Conservation (phyloP, 2,888 invertebrate species). For the Emmelina monodactyla region DNA sequence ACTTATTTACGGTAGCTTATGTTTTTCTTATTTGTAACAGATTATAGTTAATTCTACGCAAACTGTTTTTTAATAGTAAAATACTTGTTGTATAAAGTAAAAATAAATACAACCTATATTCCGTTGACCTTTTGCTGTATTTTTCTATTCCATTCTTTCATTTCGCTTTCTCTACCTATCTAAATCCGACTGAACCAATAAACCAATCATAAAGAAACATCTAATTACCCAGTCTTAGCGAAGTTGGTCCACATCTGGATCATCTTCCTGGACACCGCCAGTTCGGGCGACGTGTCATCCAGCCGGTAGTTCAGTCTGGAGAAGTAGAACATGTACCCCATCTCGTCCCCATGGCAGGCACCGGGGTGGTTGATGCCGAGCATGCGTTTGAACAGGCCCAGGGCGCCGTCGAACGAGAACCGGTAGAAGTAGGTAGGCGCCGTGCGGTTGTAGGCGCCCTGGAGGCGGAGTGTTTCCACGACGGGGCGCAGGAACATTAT, state of each 20-base stretch:
- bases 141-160: too few relatives aligned
- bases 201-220: background rate
- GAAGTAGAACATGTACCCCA: constrained; percentile 71
- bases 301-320: constrained; percentile 68
- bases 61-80: too few relatives aligned
- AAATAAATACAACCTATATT: too few relatives aligned
- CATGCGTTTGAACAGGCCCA: constrained; percentile 70
- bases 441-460: constrained; percentile 39
- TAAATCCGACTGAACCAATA: too few relatives aligned
- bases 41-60: too few relatives aligned
- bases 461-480: constrained; percentile 55
- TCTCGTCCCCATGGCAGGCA: constrained; percentile 70
- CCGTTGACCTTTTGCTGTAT: too few relatives aligned
- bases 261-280: constrained; percentile 66
- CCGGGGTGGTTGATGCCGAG: constrained; percentile 67
- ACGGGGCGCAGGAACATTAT: constrained; percentile 69
- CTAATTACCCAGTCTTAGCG: constrained; percentile 67
- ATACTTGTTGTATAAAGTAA: too few relatives aligned
- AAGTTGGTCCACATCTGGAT: constrained; percentile 72
- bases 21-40: too few relatives aligned
- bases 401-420: constrained; percentile 69
- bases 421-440: constrained; percentile 68
- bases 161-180: too few relatives aligned
- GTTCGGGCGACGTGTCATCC: constrained; percentile 66
- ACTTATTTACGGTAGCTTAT: too few relatives aligned